phyloP scores from a whole-genome alignment of 2,888 invertebrate species.

The Neria commutata region DNA sequence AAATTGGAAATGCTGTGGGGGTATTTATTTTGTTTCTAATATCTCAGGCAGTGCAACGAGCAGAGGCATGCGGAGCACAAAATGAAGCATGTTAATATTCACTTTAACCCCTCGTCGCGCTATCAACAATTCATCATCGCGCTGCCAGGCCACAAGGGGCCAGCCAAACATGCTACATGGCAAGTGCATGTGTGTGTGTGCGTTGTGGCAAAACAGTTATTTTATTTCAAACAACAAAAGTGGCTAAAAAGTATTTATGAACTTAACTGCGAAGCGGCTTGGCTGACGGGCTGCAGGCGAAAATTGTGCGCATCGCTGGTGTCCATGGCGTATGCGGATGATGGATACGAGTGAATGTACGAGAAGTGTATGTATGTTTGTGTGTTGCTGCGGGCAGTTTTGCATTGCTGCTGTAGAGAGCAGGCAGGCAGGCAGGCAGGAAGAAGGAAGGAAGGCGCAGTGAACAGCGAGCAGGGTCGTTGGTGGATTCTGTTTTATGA shows the following conservation, averaged over 20 bases:
- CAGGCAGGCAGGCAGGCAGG: too few species aligned
- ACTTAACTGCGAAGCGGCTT: background rate
- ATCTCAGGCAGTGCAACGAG: background rate
- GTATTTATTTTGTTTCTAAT: too few species aligned
- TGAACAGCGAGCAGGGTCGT: too few species aligned
- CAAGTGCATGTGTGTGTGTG: slow-evolving; percentile 8
- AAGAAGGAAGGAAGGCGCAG: too few species aligned
- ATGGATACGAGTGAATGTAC: background rate
- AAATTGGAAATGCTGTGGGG: too few species aligned
- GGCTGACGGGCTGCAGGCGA: background rate
- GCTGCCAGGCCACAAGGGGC: slow-evolving; percentile 25
- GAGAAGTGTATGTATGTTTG: background rate
- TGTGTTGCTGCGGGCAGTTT: background rate
- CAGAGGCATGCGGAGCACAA: background rate
- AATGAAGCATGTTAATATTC: slow-evolving; percentile 25
- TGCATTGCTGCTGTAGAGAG: too few species aligned
- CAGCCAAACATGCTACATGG: too few species aligned
- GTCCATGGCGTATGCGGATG: background rate
- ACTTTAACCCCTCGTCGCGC: slow-evolving; percentile 40
- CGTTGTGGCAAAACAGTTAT: slow-evolving; percentile 32
- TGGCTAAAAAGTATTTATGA: slow-evolving; percentile 10
- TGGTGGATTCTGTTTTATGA: too few species aligned
- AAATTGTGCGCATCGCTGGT: background rate
- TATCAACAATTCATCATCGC: slow-evolving; percentile 53
- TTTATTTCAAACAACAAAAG: slow-evolving; percentile 43